Base-by-base conservation (phyloP, 2,797 vertebrate species). In the Macroramphosus scolopax region DNA sequence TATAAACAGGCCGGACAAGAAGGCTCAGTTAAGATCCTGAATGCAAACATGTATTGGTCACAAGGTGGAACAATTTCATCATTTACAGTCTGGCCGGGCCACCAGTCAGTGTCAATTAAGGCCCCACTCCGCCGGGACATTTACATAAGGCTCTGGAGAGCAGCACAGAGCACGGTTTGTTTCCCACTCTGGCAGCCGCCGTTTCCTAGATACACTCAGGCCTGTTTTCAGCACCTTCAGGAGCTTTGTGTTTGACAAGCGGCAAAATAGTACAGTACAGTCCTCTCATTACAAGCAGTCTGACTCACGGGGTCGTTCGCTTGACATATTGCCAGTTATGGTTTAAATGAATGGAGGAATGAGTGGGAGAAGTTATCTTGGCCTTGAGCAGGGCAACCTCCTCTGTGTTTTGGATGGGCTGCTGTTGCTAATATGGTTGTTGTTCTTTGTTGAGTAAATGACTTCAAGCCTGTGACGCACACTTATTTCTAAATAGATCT, bases 171-270 rank as follows among this genome's bases (percentile, higher is more conserved):
- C 33, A 1, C 4, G 33, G 77, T 57, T 78, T 86, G 82, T 86
- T 78, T 86, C 76, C 68, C 55, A 35, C 59, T 78, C 78, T 83
- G 78, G 83, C 86, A 75, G 51, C 46, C 10, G 51, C 51, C 29
- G 80, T 87, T 81, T 81, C 86, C 80, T 82, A 84, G 83, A 78
- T 62, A 84, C 82, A 73, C 77, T 73, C 71, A 57, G 69, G 75
- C 63, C 72, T 74, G 63, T 78, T 83, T 84, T 76, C 75, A 75
- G 67, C 73, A 85, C 81, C 82, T 83, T 77, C 64, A 67, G 72
- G 71, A 83, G 74, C 76, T 72, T 74, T 80, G 68, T 76, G 75
- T 78, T 82, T 75, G 71, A 82, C 68, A 77, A 76, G 75, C 47
- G 48, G 50, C 41, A 63, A 75, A 68, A 55, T 63, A 49, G 57